Conservation (phyloP, 2,888 invertebrate genomes). For the Drosophila tanythrix region DNA sequence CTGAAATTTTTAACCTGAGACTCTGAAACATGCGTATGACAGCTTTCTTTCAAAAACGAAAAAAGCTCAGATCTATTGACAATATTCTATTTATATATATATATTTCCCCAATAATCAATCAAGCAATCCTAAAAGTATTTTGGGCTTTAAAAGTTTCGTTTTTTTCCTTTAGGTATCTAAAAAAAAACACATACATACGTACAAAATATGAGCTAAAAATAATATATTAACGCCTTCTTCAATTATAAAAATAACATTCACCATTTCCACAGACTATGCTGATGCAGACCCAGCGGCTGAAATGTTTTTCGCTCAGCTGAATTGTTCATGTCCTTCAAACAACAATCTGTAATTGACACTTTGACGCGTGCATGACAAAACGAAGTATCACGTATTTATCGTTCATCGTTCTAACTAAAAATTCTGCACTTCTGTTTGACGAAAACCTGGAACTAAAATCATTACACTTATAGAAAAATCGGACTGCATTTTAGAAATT, state of each 20-base stretch:
- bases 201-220: neutral
- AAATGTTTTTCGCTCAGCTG: neutral
- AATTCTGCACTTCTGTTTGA: neutral
- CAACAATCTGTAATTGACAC: slow-evolving; percentile 2
- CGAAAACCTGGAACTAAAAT: neutral
- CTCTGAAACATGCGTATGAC: too few species aligned
- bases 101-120: too few species aligned
- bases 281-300: neutral
- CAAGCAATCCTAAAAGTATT: too few species aligned
- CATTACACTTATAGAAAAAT: neutral
- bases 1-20: too few species aligned
- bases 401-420: neutral
- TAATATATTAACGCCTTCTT: neutral
- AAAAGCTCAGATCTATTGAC: too few species aligned
- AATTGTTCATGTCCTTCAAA: neutral
- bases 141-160: neutral
- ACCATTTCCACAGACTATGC: neutral
- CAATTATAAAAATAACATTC: neutral
- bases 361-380: neutral
- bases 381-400: neutral
- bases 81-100: too few species aligned
- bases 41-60: too few species aligned
- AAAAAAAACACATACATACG: neutral
- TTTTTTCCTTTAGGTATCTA: neutral
- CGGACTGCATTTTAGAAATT: neutral